These are phyloP conservation scores for Mugil cephalus DNA, from an alignment of 2,113 vertebrate genomes.

Conservation along the genomic window DNA sequence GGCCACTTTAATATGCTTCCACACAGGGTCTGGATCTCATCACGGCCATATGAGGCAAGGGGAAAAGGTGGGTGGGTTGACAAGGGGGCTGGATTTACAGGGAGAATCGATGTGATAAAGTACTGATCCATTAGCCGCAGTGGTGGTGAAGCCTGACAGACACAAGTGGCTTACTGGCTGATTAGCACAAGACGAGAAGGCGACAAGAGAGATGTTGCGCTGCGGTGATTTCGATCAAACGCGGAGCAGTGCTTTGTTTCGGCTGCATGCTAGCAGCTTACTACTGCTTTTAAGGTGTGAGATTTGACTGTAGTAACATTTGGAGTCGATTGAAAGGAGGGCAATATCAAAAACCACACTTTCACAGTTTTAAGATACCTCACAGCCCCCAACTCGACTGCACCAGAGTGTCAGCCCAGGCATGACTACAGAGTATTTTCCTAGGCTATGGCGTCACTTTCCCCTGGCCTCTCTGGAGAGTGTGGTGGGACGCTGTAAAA, in stretches of 20 bases:
- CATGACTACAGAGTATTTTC: constrained; percentile 73
- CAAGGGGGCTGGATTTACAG: constrained; percentile 67
- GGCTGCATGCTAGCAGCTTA: constrained; percentile 11
- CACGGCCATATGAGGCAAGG: constrained; percentile 83
- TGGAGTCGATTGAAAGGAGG: constrained; percentile 42
- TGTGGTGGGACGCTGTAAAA: constrained; percentile 82
- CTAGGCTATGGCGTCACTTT: constrained; percentile 77
- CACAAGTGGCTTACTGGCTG: constrained; percentile 62
- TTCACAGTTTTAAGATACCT: constrained; percentile 53
- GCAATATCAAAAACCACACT: constrained; percentile 41
- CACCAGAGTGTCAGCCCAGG: constrained; percentile 58
- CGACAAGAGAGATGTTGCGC: constrained; percentile 34
- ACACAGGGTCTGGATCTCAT: constrained; percentile 86
- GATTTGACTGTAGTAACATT: constrained; percentile 29
- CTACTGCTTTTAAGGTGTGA: constrained; percentile 25
- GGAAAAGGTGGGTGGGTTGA: constrained; percentile 70
- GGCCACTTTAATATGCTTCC: constrained; percentile 87
- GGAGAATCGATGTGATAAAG: constrained; percentile 75
- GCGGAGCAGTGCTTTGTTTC: constrained; percentile 23
- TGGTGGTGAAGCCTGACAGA: constrained; percentile 78
- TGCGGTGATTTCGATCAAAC: constrained; percentile 43
- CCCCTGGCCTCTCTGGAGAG: constrained; percentile 74
- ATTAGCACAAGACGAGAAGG: constrained; percentile 45
- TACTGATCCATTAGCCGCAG: constrained; percentile 74
- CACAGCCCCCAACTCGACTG: constrained; percentile 45